These are phyloP conservation scores for Ctena decussata DNA, from an alignment of 2,888 invertebrate genomes.

Conservation along the genomic window DNA sequence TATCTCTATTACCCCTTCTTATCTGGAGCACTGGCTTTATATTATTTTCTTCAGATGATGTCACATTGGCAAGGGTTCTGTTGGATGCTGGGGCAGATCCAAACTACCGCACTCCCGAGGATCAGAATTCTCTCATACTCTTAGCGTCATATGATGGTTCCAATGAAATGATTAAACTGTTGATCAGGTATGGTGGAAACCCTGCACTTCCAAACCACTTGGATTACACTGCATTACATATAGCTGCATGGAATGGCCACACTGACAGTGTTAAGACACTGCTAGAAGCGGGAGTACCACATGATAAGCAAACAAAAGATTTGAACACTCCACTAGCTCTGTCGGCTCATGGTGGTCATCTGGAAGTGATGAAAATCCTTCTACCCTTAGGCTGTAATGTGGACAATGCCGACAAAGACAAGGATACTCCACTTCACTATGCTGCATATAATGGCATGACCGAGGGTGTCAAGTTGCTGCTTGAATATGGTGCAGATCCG, in stretches of 20 bases:
- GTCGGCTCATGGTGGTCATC: constrained; percentile 78
- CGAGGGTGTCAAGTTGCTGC: constrained; percentile 68
- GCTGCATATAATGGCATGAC: constrained; percentile 80
- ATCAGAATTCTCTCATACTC: constrained; percentile 72
- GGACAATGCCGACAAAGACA: constrained; percentile 81
- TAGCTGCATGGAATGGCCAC: constrained; percentile 83
- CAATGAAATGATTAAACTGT: constrained; percentile 62
- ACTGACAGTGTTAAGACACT: constrained; percentile 67
- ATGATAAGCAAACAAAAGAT: constrained; percentile 75
- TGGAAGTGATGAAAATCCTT: constrained; percentile 70
- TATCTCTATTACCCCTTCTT: too few relatives aligned
- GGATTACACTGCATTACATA: constrained; percentile 80
- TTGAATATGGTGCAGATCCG: constrained; percentile 80
- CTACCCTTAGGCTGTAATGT: constrained; percentile 77
- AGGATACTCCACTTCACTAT: constrained; percentile 81
- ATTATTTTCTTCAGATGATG: constrained; percentile 63
- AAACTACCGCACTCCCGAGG: constrained; percentile 53
- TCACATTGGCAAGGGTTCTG: constrained; percentile 64
- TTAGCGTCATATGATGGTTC: constrained; percentile 76
- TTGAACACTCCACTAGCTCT: constrained; percentile 81
- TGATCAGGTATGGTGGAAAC: constrained; percentile 73
- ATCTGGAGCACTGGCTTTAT: too few relatives aligned
- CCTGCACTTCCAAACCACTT: constrained; percentile 66
- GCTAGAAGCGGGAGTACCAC: constrained; percentile 69
- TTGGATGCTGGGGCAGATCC: constrained; percentile 75